Evolutionary conservation across 2,888 invertebrate genomes (phyloP).

Genomic region (Drosophila ustulata): DNA sequence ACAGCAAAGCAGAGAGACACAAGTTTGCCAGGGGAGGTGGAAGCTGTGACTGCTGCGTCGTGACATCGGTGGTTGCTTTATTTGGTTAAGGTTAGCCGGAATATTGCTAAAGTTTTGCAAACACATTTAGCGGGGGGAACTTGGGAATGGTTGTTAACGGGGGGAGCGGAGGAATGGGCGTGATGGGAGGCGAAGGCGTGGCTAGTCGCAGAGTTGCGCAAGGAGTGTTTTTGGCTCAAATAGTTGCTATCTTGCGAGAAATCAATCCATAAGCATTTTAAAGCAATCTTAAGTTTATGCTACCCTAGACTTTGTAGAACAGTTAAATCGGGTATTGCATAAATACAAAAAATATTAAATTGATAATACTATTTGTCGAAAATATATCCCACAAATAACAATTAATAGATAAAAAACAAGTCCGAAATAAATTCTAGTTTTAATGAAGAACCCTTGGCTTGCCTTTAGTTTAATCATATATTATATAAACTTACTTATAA

Average conservation of each 20-base stretch:
- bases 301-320: neutral
- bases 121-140: neutral
- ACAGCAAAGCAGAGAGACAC: neutral
- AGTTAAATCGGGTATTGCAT: neutral
- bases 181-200: neutral
- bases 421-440: no score
- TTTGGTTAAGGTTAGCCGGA: slow-evolving; percentile 60
- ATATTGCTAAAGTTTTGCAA: slow-evolving; percentile 62
- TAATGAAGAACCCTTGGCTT: no score
- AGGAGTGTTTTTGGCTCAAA: neutral
- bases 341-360: neutral
- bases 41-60: slow-evolving; percentile 18
- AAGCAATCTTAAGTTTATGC: neutral
- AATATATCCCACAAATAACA: no score
- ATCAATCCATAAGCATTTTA: neutral
- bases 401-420: no score
- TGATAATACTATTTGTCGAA: no score
- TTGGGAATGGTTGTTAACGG: neutral
- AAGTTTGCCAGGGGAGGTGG: neutral
- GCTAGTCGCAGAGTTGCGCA: neutral
- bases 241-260: neutral
- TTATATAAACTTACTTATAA: no score
- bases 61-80: slow-evolving; percentile 64
- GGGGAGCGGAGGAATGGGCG: neutral
- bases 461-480: no score